phyloP scores from a whole-genome alignment of 2,888 invertebrate genomes.

The Synergus itoensis region DNA sequence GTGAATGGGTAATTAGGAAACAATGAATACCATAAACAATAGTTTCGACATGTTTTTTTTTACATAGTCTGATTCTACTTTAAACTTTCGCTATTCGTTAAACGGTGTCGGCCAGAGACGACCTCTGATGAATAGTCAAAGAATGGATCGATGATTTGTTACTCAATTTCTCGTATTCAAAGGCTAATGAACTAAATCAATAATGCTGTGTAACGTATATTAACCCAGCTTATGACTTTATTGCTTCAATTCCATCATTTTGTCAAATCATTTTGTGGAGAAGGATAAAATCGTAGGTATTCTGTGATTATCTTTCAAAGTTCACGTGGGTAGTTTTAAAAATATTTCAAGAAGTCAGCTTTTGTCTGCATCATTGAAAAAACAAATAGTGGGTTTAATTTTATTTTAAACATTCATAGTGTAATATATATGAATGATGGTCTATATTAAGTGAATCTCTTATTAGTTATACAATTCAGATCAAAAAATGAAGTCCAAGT shows the following conservation, averaged over 20 bases:
- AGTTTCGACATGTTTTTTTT: not conserved
- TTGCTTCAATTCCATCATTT: not conserved
- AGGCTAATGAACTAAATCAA: not conserved
- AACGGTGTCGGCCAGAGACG: not conserved
- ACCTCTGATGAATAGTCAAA: not conserved
- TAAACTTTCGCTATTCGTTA: not conserved
- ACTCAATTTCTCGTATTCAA: not conserved
- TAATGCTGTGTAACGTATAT: not conserved
- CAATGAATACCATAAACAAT: slow-evolving; percentile 2
- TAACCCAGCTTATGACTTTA: not conserved
- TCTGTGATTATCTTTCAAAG: not conserved
- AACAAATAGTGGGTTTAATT: not conserved
- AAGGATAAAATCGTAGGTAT: not conserved
- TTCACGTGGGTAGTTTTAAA: not conserved
- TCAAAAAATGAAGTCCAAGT: not conserved
- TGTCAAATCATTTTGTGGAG: not conserved
- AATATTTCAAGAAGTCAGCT: not conserved
- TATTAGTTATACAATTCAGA: not conserved
- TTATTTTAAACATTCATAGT: not conserved
- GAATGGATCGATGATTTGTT: slow-evolving; percentile 1
- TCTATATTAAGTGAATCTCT: not conserved
- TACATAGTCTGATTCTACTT: not conserved
- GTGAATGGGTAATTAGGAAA: not conserved
- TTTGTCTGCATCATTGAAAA: not conserved
- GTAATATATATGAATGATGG: not conserved